Percentiles rank a stretch among this genome's conserved stretches.
Conservation (phyloP, 2,888 invertebrate genomes). For the Pollenia amentaria region DNA sequence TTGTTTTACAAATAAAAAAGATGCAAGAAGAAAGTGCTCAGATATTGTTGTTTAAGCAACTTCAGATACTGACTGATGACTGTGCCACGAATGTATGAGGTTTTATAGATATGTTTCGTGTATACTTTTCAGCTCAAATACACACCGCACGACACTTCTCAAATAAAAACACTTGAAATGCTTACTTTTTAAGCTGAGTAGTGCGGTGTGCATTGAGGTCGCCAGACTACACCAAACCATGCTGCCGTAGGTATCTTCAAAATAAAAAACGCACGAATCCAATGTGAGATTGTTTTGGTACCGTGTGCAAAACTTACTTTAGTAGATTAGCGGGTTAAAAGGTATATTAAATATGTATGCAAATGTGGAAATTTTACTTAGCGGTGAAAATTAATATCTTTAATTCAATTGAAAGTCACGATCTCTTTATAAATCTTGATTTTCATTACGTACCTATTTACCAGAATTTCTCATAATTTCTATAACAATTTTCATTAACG, state of each 20-base stretch:
- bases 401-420: neutral
- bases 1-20: slow-evolving; percentile 24
- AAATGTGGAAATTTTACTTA: slow-evolving; percentile 31
- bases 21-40: slow-evolving; percentile 26
- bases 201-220: slow-evolving; percentile 40
- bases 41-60: slow-evolving; percentile 62
- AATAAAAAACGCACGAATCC: neutral
- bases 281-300: slow-evolving; percentile 25
- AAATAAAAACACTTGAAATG: neutral
- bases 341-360: neutral
- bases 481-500: neutral
- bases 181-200: slow-evolving; percentile 35
- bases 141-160: neutral
- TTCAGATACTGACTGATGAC: slow-evolving; percentile 55
- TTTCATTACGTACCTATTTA: slow-evolving; percentile 16
- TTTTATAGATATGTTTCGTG: slow-evolving; percentile 66
- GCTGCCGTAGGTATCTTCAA: neutral
- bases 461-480: neutral
- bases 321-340: neutral
- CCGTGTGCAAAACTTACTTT: slow-evolving; percentile 35
- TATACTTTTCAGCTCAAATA: neutral
- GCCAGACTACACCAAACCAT: slow-evolving; percentile 14
- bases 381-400: slow-evolving; percentile 46
- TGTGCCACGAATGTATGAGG: slow-evolving; percentile 47
- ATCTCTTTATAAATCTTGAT: slow-evolving; percentile 6